Conservation (phyloP, 2,888 invertebrate genomes). For the Trichopria drosophilae region DNA sequence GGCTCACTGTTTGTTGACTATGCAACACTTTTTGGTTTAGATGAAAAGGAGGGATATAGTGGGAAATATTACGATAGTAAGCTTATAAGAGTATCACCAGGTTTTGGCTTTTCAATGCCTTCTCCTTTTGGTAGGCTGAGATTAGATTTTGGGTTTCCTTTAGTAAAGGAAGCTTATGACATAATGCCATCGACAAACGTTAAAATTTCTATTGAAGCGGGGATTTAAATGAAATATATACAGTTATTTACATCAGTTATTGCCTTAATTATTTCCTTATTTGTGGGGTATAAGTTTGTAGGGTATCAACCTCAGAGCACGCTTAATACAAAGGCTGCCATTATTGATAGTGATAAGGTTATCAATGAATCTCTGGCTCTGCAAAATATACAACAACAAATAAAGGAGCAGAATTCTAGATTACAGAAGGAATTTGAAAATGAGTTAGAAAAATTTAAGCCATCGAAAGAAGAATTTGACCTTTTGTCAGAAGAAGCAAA, state of each 20-base stretch:
- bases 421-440: conserved; percentile 26
- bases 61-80: conserved; percentile 18
- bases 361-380: conserved; percentile 25
- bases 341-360: conserved; percentile 27
- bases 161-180: conserved; percentile 20
- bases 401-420: conserved; percentile 27
- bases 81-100: conserved; percentile 20
- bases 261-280: conserved; percentile 27
- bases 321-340: conserved; percentile 26
- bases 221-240: conserved; percentile 27
- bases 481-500: conserved; percentile 28
- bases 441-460: conserved; percentile 28
- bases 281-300: conserved; percentile 27
- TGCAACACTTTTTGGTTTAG: conserved; percentile 17
- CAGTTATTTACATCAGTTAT: conserved; percentile 27
- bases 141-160: conserved; percentile 21
- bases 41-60: conserved; percentile 18
- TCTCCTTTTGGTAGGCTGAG: conserved; percentile 22
- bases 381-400: conserved; percentile 26
- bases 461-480: conserved; percentile 27
- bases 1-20: no score
- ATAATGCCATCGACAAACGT: conserved; percentile 18
- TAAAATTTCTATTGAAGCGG: conserved; percentile 21
- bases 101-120: conserved; percentile 22
- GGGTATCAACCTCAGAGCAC: conserved; percentile 27